Base-by-base conservation (phyloP, 2,888 invertebrate genomes). In the Tinea pellionella region DNA sequence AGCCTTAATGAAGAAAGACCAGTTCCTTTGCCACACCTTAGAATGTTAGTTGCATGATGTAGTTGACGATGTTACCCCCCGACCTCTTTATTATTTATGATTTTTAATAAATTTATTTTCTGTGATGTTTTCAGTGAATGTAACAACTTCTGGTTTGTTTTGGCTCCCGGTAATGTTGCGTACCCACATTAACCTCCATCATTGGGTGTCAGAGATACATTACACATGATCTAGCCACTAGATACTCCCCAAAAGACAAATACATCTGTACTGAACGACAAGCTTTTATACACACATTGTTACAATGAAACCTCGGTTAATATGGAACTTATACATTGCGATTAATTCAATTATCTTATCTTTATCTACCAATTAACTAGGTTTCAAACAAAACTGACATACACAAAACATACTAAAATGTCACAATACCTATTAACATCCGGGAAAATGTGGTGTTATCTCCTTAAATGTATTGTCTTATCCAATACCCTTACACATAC, bases 1-100 rank as follows among this genome's bases (percentile, higher is more conserved):
- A 84, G 83, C 64, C 69, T 71, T 74, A 75, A 71, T 73, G 70
- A 78, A 71, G 77, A 77, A 78, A 80, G 73, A 80, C 81, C 84
- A 85, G 83, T 81, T 80, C 82, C 85, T 86, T 86, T 86, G 86
- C 86, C 87, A 87, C 86, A 87, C 87, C 86, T 85, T 86, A 87
- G 87, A 84, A 77, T 80, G 32, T 68, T 71, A 79, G 78, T 69
- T 84, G 86, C 87, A 87, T 85, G 86, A 67, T 67, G 67, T 81
- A 79, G 75, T 72, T 68, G 37, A 7, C n/a, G 16, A 24, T 19
- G n/a, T 55, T n/a, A 29, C 24, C 12, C 24, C n/a, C n/a, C n/a
- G n/a, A n/a, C n/a, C 29, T 55, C 4, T 55, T 24, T 24, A 24
- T 55, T 24, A 55, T 24, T 24, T 24, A 24, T 24, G 24, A 24